phyloP scores from a whole-genome alignment of 2,113 vertebrate genomes.

The Solenodon paradoxus region DNA sequence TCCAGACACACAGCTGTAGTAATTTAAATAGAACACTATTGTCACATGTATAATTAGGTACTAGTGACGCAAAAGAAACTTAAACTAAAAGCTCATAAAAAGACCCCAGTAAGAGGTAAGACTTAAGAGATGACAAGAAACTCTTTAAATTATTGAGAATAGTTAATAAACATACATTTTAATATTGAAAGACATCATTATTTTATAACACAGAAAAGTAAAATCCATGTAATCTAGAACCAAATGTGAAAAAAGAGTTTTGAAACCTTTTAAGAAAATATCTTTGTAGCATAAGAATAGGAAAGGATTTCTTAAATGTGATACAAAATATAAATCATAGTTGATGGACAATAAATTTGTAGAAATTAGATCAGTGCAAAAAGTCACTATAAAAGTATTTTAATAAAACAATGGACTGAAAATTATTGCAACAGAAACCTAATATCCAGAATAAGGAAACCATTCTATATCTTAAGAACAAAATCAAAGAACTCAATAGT shows the following conservation, averaged over 20 bases:
- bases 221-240: background rate
- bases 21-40: background rate
- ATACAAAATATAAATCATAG: background rate
- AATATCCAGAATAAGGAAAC: too few relatives aligned
- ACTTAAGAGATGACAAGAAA: background rate
- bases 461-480: too few relatives aligned
- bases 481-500: too few relatives aligned
- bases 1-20: background rate
- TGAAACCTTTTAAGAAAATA: background rate
- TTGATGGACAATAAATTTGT: background rate
- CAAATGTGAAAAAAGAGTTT: background rate
- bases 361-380: background rate
- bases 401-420: too few relatives aligned
- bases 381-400: background rate
- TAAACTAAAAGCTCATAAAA: background rate
- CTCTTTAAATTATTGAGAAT: background rate
- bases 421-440: too few relatives aligned
- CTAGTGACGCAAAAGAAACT: background rate
- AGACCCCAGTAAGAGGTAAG: background rate
- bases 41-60: background rate
- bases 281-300: background rate
- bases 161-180: background rate
- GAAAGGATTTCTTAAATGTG: background rate
- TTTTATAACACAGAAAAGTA: background rate
- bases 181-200: too few relatives aligned